These are phyloP conservation scores for Zaprionus ghesquierei DNA, from an alignment of 1,140 invertebrate species.

Conservation along the genomic window DNA sequence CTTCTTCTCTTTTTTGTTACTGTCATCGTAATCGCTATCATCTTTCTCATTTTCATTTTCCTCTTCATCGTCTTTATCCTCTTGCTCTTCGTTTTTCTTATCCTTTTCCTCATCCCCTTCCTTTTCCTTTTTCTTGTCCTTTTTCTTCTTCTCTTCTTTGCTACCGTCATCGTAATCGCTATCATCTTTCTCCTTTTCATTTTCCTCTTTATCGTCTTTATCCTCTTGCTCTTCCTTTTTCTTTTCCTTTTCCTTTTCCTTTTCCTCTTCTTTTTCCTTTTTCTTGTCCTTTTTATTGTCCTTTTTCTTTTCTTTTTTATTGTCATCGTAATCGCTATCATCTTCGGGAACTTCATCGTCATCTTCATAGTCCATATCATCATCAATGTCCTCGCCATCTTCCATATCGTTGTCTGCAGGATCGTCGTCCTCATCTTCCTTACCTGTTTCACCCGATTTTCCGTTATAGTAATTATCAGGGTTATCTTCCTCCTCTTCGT, in stretches of 20 bases:
- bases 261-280: not conserved
- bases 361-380: not conserved
- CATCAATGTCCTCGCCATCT: not conserved
- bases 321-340: no score
- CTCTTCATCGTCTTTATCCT: not conserved
- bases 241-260: no score
- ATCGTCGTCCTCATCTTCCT: not conserved
- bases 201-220: not conserved
- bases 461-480: not conserved
- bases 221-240: not conserved
- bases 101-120: not conserved
- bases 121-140: not conserved
- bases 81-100: not conserved
- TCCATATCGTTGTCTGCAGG: not conserved
- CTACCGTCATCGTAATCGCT: no score
- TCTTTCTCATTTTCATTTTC: not conserved
- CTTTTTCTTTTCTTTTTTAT: not conserved
- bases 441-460: not conserved
- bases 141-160: not conserved
- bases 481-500: not conserved
- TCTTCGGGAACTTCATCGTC: not conserved
- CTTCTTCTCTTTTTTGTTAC: no score
- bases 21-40: no score
- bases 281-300: not conserved
- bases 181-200: not conserved